Evolutionary conservation across 2,113 vertebrate species (phyloP).

Genomic region (Oryzias celebensis): DNA sequence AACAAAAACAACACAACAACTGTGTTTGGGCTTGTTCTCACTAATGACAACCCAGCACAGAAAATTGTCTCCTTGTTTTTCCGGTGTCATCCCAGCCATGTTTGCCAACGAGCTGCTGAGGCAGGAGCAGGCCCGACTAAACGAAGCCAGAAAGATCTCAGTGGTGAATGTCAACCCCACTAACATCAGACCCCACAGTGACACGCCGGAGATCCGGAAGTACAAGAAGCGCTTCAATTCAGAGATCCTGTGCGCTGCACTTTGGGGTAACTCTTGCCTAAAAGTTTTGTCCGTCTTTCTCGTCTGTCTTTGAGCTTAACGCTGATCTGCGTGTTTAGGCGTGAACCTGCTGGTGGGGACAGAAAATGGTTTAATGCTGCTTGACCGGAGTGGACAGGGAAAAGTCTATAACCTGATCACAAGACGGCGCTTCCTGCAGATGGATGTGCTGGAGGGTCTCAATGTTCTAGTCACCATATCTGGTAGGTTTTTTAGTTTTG

Average conservation of each 20-base stretch:
- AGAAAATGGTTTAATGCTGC: conserved; percentile 94
- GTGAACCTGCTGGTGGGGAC: conserved; percentile 97
- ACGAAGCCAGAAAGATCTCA: conserved; percentile 95
- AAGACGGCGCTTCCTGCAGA: conserved; percentile 93
- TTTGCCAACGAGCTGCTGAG: conserved; percentile 92
- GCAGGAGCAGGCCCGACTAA: conserved; percentile 95
- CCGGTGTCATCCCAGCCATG: conserved; percentile 72
- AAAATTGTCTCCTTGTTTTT: not conserved
- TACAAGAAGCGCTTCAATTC: conserved; percentile 99
- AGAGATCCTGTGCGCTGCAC: conserved; percentile 94
- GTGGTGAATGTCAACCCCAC: conserved; percentile 98
- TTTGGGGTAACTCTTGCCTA: conserved; percentile 83
- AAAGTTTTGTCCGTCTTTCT: too few relatives aligned
- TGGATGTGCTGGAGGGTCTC: conserved; percentile 97
- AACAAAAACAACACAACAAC: too few relatives aligned
- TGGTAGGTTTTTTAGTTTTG: conserved; percentile 70
- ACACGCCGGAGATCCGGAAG: conserved; percentile 97
- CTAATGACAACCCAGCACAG: too few relatives aligned
- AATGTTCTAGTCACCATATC: conserved; percentile 98
- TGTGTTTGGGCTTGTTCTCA: too few relatives aligned
- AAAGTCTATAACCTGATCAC: conserved; percentile 98
- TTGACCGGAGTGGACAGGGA: conserved; percentile 96
- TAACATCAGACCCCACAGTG: conserved; percentile 96
- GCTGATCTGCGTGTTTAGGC: conserved; percentile 70
- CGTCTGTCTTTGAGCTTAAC: too few relatives aligned